Evolutionary conservation across 2,888 invertebrate genomes (phyloP), one percentile per base, ranked within the genome.

Genomic region (Plagiodera versicolora): DNA sequence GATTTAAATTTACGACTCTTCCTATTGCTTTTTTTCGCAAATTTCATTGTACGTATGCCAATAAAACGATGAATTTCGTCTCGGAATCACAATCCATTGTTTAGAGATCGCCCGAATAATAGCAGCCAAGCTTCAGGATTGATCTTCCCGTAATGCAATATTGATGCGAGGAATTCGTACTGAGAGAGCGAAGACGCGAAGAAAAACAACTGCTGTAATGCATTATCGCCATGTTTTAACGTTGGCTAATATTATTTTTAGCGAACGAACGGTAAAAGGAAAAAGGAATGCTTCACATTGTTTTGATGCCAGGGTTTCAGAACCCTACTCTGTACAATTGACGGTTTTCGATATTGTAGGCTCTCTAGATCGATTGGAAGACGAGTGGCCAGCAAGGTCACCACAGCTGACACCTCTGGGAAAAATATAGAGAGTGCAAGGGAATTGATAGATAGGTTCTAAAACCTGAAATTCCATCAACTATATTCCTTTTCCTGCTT

Each of bases 31-130:
- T 76, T 77, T 75, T 75, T 75, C 74, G 74, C 67, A 75, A 75
- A 77, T 77, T 76, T 77, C 76, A 76, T 76, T 75, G 77, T 75
- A 75, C 74, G 76, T 76, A 77, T 77, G 77, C 76, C 77, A 77
- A 77, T 77, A 75, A 73, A 75, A 71, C 72, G 73, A 72, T 70
- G 71, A 71, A 72, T 72, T 71, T 71, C 74, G 74, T 72, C 74
- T 72, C 70, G 72, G 69, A 72, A 75, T 57, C 51, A 32, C 32
- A 56, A 60, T 73, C 49, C 55, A 72, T 72, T 73, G 73, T 72
- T 72, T 68, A 68, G 67, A 70, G 71, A 72, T 71, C 67, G 66
- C 64, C 63, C 61, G 66, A 71, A 71, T 71, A 70, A 71, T 70
- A 67, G 70, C 67, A 67, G 65, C 54, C 60, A 19, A 18, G 51